Evolutionary conservation across 2,888 invertebrate genomes (phyloP).

Genomic region (Buathra laborator): DNA sequence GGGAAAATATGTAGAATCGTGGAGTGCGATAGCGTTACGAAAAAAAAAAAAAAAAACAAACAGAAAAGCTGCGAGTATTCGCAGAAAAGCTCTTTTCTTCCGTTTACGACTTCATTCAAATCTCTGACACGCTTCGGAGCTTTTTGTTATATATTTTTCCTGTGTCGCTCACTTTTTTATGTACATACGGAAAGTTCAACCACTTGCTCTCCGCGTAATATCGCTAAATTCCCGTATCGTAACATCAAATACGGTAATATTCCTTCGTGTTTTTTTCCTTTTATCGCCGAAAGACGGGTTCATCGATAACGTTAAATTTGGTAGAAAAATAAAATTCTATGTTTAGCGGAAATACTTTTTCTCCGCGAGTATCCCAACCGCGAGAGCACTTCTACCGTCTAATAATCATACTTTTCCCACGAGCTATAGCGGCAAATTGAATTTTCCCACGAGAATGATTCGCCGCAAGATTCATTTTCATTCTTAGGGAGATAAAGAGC

Average conservation of each 20-base stretch:
- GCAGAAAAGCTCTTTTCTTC: conserved; percentile 60
- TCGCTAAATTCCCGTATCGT: conserved; percentile 25
- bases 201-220: conserved; percentile 37
- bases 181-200: conserved; percentile 55
- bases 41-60: conserved; percentile 33
- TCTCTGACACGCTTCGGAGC: conserved; percentile 61
- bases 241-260: neutral
- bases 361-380: neutral
- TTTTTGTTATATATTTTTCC: conserved; percentile 60
- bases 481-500: neutral
- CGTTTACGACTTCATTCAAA: conserved; percentile 68
- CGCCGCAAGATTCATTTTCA: neutral
- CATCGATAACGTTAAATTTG: neutral
- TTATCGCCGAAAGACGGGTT: neutral
- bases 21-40: conserved; percentile 15
- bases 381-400: neutral
- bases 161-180: conserved; percentile 61
- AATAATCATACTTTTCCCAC: neutral
- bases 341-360: neutral
- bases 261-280: neutral
- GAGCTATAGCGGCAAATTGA: neutral
- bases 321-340: too few species aligned
- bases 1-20: conserved; percentile 31
- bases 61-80: conserved; percentile 38
- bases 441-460: neutral